Evolutionary conservation across 37 sponge, comb jelly and placozoan species (phyloP).

Genomic region (Spongia lamella): DNA sequence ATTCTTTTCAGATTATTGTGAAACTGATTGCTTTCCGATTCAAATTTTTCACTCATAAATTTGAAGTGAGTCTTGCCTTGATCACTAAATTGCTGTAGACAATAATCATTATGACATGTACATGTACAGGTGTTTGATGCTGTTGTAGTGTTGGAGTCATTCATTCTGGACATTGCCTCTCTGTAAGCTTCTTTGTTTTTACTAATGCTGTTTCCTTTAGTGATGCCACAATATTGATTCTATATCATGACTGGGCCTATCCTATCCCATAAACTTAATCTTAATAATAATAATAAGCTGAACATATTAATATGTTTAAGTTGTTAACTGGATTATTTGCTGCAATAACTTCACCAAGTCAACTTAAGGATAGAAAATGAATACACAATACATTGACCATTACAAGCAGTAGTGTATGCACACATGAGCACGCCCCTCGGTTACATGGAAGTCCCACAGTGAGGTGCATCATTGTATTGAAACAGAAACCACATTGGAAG

Average conservation of each 20-base stretch:
- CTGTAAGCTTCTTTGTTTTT: too few relatives aligned
- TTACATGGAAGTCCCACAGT: too few relatives aligned
- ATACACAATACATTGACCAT: too few relatives aligned
- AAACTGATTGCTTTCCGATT: slow-evolving; percentile 79
- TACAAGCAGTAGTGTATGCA: too few relatives aligned
- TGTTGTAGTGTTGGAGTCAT: slow-evolving; percentile 81
- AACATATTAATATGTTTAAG: too few relatives aligned
- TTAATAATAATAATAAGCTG: not conserved
- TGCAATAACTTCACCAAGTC: too few relatives aligned
- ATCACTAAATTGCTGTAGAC: too few relatives aligned
- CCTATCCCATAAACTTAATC: not conserved
- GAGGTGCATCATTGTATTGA: too few relatives aligned
- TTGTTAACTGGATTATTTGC: too few relatives aligned
- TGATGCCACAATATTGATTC: not conserved
- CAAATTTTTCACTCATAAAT: slow-evolving; percentile 86
- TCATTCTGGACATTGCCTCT: slow-evolving; percentile 78
- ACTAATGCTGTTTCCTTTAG: not conserved
- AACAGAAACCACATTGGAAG: too few relatives aligned
- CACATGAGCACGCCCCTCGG: too few relatives aligned
- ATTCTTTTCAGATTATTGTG: slow-evolving; percentile 38
- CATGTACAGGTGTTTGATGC: slow-evolving; percentile 81
- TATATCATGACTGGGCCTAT: not conserved
- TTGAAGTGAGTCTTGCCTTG: slow-evolving; percentile 72
- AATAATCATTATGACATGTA: not conserved
- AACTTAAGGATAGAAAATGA: too few relatives aligned